Evolutionary conservation across 37 sponge, comb jelly and placozoan genomes (phyloP).

Genomic region (Ephydatia muelleri): DNA sequence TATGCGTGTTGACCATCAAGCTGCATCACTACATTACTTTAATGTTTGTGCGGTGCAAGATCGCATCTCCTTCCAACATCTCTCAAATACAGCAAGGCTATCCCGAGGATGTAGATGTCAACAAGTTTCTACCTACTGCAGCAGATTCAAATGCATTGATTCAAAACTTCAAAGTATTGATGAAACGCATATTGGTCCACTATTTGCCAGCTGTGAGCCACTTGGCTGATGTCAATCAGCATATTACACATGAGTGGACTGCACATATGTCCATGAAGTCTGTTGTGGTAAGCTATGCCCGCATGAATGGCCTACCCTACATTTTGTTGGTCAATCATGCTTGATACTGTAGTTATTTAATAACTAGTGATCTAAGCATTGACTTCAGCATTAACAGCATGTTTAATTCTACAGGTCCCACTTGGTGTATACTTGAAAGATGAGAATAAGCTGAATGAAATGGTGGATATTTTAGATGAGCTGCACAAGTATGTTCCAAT

Average conservation of each 20-base stretch:
- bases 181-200: not conserved
- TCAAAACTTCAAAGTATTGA: not conserved
- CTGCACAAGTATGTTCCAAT: constrained; percentile 28
- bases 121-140: not conserved
- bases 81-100: not conserved
- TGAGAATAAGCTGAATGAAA: constrained; percentile 36
- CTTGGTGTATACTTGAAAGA: constrained; percentile 23
- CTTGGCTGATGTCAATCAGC: constrained; percentile 2
- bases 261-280: constrained; percentile 36
- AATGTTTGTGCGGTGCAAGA: too few species aligned
- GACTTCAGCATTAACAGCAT: not conserved
- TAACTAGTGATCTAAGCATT: not conserved
- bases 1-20: not conserved
- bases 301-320: too few species aligned
- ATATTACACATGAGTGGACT: constrained; percentile 3
- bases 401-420: constrained; percentile 21
- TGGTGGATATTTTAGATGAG: constrained; percentile 36
- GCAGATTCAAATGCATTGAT: not conserved
- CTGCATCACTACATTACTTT: not conserved
- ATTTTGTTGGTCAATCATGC: too few species aligned
- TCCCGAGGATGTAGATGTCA: not conserved
- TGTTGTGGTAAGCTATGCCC: constrained; percentile 30
- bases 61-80: not conserved
- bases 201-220: not conserved
- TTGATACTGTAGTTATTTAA: too few species aligned